Conservation (phyloP, 2,888 invertebrate genomes). For the Drosophila rubida region DNA sequence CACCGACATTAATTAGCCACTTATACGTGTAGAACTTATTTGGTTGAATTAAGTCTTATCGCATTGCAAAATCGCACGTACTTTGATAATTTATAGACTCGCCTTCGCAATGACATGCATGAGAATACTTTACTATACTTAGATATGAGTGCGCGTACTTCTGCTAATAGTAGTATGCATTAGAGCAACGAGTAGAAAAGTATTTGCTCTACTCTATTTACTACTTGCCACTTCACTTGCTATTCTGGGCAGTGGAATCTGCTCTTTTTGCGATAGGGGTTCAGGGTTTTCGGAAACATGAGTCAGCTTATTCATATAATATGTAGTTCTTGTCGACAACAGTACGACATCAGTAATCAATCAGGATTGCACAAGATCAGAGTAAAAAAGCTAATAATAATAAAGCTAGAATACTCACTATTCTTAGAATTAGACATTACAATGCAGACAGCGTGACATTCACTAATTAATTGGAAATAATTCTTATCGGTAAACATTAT, state of each 20-base stretch:
- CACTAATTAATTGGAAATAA: too few species aligned
- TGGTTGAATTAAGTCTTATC: slow-evolving; percentile 59
- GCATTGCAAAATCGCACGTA: slow-evolving; percentile 67
- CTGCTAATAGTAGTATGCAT: not conserved
- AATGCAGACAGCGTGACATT: too few species aligned
- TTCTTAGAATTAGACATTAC: not conserved
- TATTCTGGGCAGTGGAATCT: slow-evolving; percentile 25
- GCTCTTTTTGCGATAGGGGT: not conserved
- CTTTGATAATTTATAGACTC: slow-evolving; percentile 44
- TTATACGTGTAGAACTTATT: slow-evolving; percentile 34
- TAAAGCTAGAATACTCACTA: not conserved
- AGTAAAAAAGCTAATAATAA: too few species aligned
- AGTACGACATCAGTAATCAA: not conserved
- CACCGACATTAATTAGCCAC: slow-evolving; percentile 46
- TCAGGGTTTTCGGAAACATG: not conserved
- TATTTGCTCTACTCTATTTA: not conserved
- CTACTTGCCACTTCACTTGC: slow-evolving; percentile 2
- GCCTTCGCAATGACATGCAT: slow-evolving; percentile 9
- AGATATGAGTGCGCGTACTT: slow-evolving; percentile 8
- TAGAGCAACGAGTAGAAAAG: not conserved
- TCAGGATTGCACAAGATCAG: too few species aligned
- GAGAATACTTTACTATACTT: slow-evolving; percentile 16
- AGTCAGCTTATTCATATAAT: not conserved
- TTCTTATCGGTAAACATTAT: too few species aligned
- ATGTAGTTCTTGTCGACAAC: not conserved